Evolutionary conservation across 2,113 vertebrate species (phyloP).

Genomic region (Ursus arctos): DNA sequence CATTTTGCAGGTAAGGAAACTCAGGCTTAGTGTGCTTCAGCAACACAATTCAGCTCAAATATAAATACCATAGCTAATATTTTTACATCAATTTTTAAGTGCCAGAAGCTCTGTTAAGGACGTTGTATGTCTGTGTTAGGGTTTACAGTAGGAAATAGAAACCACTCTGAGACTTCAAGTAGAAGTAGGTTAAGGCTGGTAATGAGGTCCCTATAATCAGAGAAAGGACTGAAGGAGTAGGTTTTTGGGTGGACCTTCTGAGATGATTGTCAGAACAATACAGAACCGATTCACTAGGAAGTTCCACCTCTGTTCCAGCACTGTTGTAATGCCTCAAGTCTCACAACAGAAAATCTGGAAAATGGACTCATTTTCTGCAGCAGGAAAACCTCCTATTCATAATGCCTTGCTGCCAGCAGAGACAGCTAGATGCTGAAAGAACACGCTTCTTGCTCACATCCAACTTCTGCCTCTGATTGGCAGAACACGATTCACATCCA

Average conservation of each 20-base stretch:
- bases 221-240: accelerated
- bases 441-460: background rate
- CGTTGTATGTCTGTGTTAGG: background rate
- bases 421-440: background rate
- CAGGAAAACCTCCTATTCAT: background rate
- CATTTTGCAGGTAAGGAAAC: background rate
- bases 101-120: background rate
- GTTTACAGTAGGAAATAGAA: background rate
- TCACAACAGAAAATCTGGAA: background rate
- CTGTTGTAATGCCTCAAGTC: background rate
- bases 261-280: background rate
- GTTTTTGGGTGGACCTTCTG: accelerated
- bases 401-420: too few relatives aligned
- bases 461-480: background rate
- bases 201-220: background rate
- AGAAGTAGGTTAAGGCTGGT: too few relatives aligned
- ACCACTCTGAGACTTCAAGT: too few relatives aligned
- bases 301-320: background rate
- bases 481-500: background rate
- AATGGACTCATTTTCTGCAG: background rate
- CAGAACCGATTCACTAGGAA: too few relatives aligned
- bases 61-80: background rate
- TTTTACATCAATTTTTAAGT: background rate
- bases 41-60: background rate
- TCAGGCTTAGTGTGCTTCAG: background rate